Percentiles rank a stretch among this genome's conserved stretches.
Conservation (phyloP, 2,888 invertebrate genomes). For the Pachliopta kotzebuea region DNA sequence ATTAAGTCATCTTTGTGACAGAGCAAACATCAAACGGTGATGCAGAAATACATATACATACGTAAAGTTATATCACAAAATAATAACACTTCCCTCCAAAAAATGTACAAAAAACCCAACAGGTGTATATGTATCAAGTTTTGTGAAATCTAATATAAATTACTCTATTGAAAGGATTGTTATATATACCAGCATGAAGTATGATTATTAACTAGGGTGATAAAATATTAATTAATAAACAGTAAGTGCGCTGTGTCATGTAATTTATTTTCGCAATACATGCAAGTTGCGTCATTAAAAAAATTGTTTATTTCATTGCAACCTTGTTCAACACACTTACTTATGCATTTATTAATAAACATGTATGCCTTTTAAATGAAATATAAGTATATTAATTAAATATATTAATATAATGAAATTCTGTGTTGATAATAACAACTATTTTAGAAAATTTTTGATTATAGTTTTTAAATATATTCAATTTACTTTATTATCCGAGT, state of each 20-base stretch:
- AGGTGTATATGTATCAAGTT: too few species aligned
- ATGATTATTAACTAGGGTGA: slow-evolving; percentile 4
- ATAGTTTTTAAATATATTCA: neutral
- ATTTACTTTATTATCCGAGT: slow-evolving; percentile 1
- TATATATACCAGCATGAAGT: slow-evolving; percentile 19
- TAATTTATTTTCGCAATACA: slow-evolving; percentile 14
- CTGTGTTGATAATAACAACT: neutral
- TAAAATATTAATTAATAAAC: slow-evolving; percentile 11
- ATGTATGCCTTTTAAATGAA: neutral
- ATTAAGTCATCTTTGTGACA: too few species aligned
- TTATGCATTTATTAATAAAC: neutral
- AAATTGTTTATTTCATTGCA: neutral
- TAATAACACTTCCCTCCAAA: too few species aligned
- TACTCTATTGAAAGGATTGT: neutral
- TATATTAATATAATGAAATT: neutral
- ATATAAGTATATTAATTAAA: neutral
- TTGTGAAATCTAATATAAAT: too few species aligned
- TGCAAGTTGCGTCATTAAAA: neutral
- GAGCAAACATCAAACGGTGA: too few species aligned
- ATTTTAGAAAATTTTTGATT: neutral
- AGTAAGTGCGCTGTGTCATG: neutral
- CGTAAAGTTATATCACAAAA: too few species aligned
- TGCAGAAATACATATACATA: too few species aligned
- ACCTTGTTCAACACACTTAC: neutral
- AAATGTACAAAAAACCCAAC: too few species aligned